These are phyloP conservation scores for Lithobius niger DNA, from an alignment of 1,140 invertebrate species.

Conservation along the genomic window DNA sequence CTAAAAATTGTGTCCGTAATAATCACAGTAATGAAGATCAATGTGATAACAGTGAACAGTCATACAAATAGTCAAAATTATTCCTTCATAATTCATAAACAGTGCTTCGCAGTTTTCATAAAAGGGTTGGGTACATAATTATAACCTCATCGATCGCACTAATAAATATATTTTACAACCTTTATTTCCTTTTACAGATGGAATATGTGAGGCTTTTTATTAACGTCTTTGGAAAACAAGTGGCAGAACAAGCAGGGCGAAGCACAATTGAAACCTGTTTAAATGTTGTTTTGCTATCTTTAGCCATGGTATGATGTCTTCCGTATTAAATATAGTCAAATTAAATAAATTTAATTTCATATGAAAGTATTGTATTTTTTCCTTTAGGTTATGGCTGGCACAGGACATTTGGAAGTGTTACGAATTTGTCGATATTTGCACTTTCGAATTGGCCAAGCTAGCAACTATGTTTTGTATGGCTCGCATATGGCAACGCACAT, in stretches of 20 bases:
- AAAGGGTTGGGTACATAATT: too few relatives aligned
- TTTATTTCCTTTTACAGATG: conserved; percentile 20
- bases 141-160: too few relatives aligned
- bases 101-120: too few relatives aligned
- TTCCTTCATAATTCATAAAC: too few relatives aligned
- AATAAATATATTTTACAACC: too few relatives aligned
- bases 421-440: conserved; percentile 70
- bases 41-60: too few relatives aligned
- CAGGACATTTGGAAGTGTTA: conserved; percentile 75
- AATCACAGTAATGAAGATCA: too few relatives aligned
- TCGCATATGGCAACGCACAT: conserved; percentile 89
- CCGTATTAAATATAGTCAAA: background rate
- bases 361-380: conserved; percentile 4
- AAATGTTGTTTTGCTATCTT: conserved; percentile 62
- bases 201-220: conserved; percentile 42
- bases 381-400: conserved; percentile 73
- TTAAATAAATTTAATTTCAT: background rate
- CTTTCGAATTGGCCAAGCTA: conserved; percentile 38
- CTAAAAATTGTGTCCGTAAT: too few relatives aligned
- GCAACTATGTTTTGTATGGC: conserved; percentile 60
- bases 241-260: conserved; percentile 75
- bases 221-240: conserved; percentile 45
- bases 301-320: conserved; percentile 48
- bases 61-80: too few relatives aligned
- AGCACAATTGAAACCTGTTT: conserved; percentile 79